A percentile compares a stretch with the other conserved stretches of the same genome.
Evolutionary conservation across 2,888 invertebrate genomes (phyloP).

Genomic region (Elysia crispata): DNA sequence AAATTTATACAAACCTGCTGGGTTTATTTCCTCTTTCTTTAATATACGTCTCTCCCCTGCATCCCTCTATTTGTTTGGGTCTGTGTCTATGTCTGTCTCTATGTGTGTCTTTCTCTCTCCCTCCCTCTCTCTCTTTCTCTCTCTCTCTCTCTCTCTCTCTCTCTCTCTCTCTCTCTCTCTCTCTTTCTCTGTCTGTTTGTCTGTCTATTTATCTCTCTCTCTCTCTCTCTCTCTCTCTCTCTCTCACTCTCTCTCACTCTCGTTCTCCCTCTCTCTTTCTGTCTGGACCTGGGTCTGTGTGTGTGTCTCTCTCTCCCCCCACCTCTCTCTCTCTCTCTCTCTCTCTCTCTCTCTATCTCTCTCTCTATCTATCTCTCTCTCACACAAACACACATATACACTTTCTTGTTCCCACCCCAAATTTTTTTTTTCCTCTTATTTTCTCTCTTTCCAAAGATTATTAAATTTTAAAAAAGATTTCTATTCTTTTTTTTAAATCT

Average conservation of each 20-base stretch:
- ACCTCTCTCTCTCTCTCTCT: conserved; percentile 30
- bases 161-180: conserved; percentile 37
- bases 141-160: conserved; percentile 2
- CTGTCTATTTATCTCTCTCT: conserved; percentile 14
- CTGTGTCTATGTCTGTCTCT: too few species aligned
- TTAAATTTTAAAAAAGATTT: too few species aligned
- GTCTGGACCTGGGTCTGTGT: not conserved
- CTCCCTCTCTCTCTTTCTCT: too few species aligned
- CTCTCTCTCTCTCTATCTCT: conserved; percentile 16
- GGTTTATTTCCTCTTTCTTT: too few species aligned
- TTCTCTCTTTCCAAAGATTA: too few species aligned
- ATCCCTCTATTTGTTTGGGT: too few species aligned
- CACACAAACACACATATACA: not conserved
- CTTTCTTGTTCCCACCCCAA: not conserved
- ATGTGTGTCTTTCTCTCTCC: too few species aligned
- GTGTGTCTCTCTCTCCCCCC: conserved; percentile 6
- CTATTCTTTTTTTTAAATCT: too few species aligned
- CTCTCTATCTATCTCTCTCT: not conserved
- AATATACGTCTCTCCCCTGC: too few species aligned
- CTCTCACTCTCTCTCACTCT: conserved; percentile 23
- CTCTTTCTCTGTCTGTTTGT: conserved; percentile 15
- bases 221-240: conserved; percentile 31
- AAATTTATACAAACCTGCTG: too few species aligned
- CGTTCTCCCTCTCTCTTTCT: not conserved
- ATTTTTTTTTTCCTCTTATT: too few species aligned